Conservation (phyloP, 2,797 vertebrate genomes). For the Epinephelus awoara region DNA sequence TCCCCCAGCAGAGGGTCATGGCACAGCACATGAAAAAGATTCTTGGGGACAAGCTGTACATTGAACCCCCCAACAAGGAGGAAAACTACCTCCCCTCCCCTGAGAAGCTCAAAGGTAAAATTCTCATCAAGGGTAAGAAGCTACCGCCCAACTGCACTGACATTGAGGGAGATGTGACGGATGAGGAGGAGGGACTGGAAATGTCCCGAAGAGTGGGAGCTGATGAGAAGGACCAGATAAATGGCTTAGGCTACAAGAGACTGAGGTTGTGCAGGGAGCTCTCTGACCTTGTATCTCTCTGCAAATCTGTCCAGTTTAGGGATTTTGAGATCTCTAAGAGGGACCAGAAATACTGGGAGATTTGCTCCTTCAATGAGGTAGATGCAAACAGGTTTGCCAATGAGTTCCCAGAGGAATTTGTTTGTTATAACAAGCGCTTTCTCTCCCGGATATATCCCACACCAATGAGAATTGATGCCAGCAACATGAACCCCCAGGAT, state of each 20-base stretch:
- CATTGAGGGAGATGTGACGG: constrained; percentile 91
- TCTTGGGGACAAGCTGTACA: constrained; percentile 90
- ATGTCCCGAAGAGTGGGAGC: constrained; percentile 87
- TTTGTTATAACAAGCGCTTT: constrained; percentile 94
- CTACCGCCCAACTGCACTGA: constrained; percentile 85
- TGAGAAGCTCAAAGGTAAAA: constrained; percentile 92
- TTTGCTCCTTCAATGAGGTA: constrained; percentile 95
- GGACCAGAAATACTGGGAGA: constrained; percentile 92
- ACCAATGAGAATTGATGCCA: constrained; percentile 94
- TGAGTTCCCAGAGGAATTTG: constrained; percentile 94
- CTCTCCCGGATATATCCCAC: constrained; percentile 93
- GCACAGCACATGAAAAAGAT: constrained; percentile 93
- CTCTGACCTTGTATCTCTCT: constrained; percentile 92
- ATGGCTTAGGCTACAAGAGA: constrained; percentile 84
- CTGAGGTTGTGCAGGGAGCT: constrained; percentile 90
- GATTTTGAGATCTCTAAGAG: constrained; percentile 91
- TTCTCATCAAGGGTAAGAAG: constrained; percentile 93
- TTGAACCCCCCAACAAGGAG: constrained; percentile 85
- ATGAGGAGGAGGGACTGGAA: constrained; percentile 92
- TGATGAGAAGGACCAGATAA: constrained; percentile 86
- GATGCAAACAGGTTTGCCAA: constrained; percentile 92
- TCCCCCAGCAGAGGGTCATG: constrained; percentile 90
- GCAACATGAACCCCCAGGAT: constrained; percentile 97
- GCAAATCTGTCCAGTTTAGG: constrained; percentile 90
- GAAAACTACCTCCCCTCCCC: constrained; percentile 92